Evolutionary conservation across 2,888 invertebrate species (phyloP).

Genomic region (Dichetophora obliterata): DNA sequence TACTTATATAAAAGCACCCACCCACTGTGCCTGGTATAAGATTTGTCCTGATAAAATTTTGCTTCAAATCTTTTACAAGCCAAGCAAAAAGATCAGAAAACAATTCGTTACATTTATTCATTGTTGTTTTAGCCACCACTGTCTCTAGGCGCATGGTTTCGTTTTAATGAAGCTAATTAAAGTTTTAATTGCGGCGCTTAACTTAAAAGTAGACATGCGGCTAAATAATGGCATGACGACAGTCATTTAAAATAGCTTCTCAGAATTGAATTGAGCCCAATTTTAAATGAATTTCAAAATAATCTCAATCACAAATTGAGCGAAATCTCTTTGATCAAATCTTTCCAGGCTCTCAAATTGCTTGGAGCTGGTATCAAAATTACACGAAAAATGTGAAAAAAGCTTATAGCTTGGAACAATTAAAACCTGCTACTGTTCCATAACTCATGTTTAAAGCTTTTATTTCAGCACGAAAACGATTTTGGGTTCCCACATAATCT

Average conservation of each 20-base stretch:
- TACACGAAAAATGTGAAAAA: conserved; percentile 14
- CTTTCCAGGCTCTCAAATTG: not conserved
- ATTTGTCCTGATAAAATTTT: not conserved
- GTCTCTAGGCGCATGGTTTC: not conserved
- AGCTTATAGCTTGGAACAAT: conserved; percentile 22
- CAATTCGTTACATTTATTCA: not conserved
- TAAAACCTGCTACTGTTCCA: conserved; percentile 32
- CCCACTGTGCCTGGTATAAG: not conserved
- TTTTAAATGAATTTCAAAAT: not conserved
- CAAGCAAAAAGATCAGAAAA: too few species aligned
- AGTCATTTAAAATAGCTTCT: not conserved
- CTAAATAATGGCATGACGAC: not conserved
- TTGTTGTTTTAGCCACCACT: not conserved
- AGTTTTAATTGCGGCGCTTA: conserved; percentile 12
- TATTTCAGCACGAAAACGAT: too few species aligned
- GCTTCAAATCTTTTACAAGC: not conserved
- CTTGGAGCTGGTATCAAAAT: not conserved
- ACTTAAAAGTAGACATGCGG: not conserved
- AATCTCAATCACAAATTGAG: not conserved
- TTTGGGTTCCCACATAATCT: conserved; percentile 4
- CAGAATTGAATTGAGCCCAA: not conserved
- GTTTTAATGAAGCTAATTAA: conserved; percentile 20
- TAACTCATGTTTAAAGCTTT: conserved; percentile 7
- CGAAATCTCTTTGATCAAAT: not conserved
- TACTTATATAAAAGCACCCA: too few species aligned